phyloP scores from a whole-genome alignment of 2,113 vertebrate genomes.

The Elachura formosa region DNA sequence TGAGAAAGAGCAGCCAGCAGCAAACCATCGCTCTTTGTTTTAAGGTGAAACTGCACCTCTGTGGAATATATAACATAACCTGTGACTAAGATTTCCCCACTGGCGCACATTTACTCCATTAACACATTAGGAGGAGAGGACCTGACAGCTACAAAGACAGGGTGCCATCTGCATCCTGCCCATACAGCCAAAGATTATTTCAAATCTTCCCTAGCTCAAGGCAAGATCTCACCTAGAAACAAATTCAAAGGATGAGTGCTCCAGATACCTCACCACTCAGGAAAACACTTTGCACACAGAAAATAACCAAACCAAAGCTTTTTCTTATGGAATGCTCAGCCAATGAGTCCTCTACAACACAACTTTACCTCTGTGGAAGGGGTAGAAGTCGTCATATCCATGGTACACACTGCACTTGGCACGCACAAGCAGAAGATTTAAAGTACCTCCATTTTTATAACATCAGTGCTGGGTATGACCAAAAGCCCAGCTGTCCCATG shows the following conservation, averaged over 20 bases:
- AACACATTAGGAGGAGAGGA: not conserved
- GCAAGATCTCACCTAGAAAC: not conserved
- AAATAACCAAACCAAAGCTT: not conserved
- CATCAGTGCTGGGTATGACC: too few species aligned
- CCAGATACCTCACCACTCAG: not conserved
- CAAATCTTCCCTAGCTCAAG: not conserved
- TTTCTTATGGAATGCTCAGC: not conserved
- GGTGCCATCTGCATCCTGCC: not conserved
- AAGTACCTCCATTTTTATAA: not conserved
- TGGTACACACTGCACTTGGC: not conserved
- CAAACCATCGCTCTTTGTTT: not conserved
- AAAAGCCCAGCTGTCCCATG: not conserved
- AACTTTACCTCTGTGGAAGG: not conserved
- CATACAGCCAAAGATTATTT: not conserved
- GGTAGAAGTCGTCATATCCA: not conserved
- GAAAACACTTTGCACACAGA: rapidly evolving
- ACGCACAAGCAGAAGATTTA: not conserved
- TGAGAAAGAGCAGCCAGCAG: not conserved
- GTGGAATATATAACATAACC: not conserved
- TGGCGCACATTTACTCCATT: not conserved
- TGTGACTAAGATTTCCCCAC: not conserved
- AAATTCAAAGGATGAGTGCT: not conserved
- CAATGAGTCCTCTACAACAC: not conserved
- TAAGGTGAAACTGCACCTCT: not conserved
- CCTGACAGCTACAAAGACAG: not conserved